Evolutionary conservation across 92 coral and sea anemone genomes (phyloP).

Genomic region (Muricea muricata): DNA sequence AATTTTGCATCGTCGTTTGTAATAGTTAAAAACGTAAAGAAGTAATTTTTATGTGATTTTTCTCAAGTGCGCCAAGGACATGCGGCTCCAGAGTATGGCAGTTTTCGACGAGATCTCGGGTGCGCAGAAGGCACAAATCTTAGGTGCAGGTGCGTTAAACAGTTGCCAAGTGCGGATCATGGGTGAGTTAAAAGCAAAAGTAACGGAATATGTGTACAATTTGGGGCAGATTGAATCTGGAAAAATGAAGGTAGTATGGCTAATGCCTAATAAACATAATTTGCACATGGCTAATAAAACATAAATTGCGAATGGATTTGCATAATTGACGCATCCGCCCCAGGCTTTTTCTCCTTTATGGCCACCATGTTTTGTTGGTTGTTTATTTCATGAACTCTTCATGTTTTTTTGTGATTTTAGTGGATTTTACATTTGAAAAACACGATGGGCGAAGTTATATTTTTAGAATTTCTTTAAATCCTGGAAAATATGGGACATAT

Average conservation of each 20-base stretch:
- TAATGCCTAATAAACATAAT: not conserved
- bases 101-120: too few species aligned
- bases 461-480: not conserved
- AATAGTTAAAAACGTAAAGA: too few species aligned
- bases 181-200: too few species aligned
- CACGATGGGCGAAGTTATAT: not conserved
- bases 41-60: too few species aligned
- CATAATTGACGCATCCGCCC: not conserved
- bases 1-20: too few species aligned
- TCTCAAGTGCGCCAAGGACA: not conserved
- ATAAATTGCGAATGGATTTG: not conserved
- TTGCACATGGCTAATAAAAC: not conserved
- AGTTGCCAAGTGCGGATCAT: too few species aligned
- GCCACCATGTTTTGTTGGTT: not conserved
- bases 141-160: too few species aligned
- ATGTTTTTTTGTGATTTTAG: not conserved
- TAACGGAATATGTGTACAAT: too few species aligned
- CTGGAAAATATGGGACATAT: conserved; percentile 78
- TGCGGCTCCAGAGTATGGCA: too few species aligned
- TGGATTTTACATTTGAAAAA: not conserved
- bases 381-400: too few species aligned
- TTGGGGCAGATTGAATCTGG: too few species aligned
- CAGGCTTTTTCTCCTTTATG: not conserved
- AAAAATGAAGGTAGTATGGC: too few species aligned
- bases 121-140: not conserved